phyloP scores from a whole-genome alignment of 2,888 invertebrate species.

The Andrena minutula region DNA sequence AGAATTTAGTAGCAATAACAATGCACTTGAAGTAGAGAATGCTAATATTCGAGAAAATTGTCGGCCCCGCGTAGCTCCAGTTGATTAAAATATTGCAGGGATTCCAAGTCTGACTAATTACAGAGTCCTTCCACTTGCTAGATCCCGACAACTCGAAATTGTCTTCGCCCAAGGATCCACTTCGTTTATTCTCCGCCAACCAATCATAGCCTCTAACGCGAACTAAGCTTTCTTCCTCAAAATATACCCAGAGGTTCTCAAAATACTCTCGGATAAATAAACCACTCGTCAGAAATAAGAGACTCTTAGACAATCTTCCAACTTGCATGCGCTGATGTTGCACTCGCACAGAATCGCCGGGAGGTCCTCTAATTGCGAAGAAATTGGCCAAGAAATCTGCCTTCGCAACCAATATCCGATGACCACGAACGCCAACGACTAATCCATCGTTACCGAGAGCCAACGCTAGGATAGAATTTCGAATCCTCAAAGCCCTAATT shows the following conservation, averaged over 20 bases:
- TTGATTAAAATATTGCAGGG: too few relatives aligned
- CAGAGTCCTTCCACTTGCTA: slow-evolving; percentile 8
- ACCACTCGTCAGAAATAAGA: not conserved
- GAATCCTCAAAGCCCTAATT: not conserved
- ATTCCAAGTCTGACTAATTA: not conserved
- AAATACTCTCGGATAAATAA: not conserved
- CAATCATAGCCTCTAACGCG: not conserved
- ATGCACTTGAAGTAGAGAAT: not conserved
- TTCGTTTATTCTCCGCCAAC: not conserved
- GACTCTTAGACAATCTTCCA: not conserved
- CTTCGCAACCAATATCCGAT: too few relatives aligned
- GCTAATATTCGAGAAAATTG: not conserved
- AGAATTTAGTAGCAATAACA: not conserved
- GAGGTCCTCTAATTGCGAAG: too few relatives aligned
- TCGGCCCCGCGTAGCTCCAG: not conserved
- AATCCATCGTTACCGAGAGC: not conserved
- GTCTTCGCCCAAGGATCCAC: not conserved
- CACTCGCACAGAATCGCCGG: too few relatives aligned
- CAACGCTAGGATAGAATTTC: not conserved
- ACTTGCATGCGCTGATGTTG: too few relatives aligned
- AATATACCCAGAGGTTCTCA: not conserved
- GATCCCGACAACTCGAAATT: not conserved
- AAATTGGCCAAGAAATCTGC: too few relatives aligned
- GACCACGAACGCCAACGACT: too few relatives aligned
- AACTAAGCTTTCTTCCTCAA: not conserved